A percentile compares a stretch with the other conserved stretches of the same genome.
These are phyloP conservation scores for Melieria omissa DNA, from an alignment of 2,888 invertebrate genomes.

Conservation along the genomic window DNA sequence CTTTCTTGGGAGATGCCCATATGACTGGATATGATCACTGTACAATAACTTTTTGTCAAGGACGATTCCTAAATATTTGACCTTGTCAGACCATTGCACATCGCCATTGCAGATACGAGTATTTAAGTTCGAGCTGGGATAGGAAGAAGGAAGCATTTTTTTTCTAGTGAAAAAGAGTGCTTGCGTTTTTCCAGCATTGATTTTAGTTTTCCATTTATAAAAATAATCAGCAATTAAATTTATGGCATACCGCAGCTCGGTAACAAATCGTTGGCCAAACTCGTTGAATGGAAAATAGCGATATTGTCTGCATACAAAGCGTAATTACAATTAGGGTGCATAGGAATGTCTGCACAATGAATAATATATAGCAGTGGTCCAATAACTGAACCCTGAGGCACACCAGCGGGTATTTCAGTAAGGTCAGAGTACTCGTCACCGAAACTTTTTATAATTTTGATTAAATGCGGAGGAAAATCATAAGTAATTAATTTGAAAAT, in stretches of 20 bases:
- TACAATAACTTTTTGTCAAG: slow-evolving; percentile 7
- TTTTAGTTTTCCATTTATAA: slow-evolving; percentile 11
- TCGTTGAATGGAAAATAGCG: slow-evolving; percentile 11
- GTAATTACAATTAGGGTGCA: not conserved
- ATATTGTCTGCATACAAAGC: slow-evolving; percentile 18
- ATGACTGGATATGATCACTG: slow-evolving; percentile 2
- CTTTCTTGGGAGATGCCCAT: too few relatives aligned
- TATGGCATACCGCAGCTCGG: not conserved
- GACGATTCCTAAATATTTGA: slow-evolving; percentile 5
- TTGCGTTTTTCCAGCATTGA: slow-evolving; percentile 21
- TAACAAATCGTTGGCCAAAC: slow-evolving; percentile 8
- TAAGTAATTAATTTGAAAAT: not conserved
- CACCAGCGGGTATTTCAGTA: slow-evolving; percentile 11
- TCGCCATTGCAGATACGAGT: not conserved
- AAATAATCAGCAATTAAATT: not conserved
- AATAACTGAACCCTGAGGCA: slow-evolving; percentile 23
- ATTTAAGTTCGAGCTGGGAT: slow-evolving; percentile 8
- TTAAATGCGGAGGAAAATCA: not conserved
- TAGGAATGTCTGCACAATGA: slow-evolving; percentile 8
- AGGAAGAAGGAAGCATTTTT: slow-evolving; percentile 16
- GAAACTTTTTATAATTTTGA: slow-evolving; percentile 10
- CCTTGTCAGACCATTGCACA: not conserved
- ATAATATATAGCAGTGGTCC: slow-evolving; percentile 18
- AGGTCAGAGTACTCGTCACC: slow-evolving; percentile 9
- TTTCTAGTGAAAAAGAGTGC: slow-evolving; percentile 19